Percentiles rank a stretch among this genome's conserved stretches.
Evolutionary conservation across 2,888 invertebrate species (phyloP).

Genomic region (Liopterus haemorrhoidalis): DNA sequence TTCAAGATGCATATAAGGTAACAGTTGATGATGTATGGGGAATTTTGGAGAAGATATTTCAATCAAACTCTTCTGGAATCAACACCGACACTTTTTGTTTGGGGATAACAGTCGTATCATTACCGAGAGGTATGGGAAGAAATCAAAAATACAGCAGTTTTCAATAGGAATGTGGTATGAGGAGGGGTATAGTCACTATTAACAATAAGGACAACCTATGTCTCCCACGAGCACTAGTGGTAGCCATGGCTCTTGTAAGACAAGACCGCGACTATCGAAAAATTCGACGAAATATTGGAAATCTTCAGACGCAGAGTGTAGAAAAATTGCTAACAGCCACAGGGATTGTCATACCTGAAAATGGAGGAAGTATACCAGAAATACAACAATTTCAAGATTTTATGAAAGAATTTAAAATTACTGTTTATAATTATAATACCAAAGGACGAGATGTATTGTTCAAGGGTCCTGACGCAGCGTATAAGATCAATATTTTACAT

Average conservation of each 20-base stretch:
- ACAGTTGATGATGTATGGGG: constrained; percentile 13
- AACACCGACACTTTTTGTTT: constrained; percentile 26
- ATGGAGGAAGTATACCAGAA: constrained; percentile 14
- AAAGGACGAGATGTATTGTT: constrained; percentile 23
- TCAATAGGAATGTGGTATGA: constrained; percentile 17
- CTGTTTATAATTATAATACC: constrained; percentile 22
- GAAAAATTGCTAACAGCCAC: too few relatives aligned
- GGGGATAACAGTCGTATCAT: constrained; percentile 14
- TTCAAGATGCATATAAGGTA: constrained; percentile 6
- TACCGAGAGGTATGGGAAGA: constrained; percentile 11
- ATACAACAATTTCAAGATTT: constrained; percentile 18
- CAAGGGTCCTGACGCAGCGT: constrained; percentile 6
- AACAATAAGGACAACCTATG: constrained; percentile 28
- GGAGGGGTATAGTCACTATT: constrained; percentile 16
- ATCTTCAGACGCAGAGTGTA: constrained; percentile 7
- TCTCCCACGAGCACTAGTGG: constrained; percentile 22
- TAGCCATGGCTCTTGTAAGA: constrained; percentile 14
- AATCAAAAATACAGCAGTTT: constrained; percentile 9
- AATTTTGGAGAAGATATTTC: constrained; percentile 7
- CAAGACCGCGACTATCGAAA: constrained; percentile 22
- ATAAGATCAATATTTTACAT: constrained; percentile 29
- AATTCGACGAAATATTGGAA: constrained; percentile 13
- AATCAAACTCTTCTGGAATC: constrained; percentile 16
- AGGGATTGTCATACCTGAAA: constrained; percentile 13
- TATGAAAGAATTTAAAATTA: constrained; percentile 20